Base-by-base conservation (phyloP, 2,888 invertebrate genomes). In the Philhelius pedissequus region DNA sequence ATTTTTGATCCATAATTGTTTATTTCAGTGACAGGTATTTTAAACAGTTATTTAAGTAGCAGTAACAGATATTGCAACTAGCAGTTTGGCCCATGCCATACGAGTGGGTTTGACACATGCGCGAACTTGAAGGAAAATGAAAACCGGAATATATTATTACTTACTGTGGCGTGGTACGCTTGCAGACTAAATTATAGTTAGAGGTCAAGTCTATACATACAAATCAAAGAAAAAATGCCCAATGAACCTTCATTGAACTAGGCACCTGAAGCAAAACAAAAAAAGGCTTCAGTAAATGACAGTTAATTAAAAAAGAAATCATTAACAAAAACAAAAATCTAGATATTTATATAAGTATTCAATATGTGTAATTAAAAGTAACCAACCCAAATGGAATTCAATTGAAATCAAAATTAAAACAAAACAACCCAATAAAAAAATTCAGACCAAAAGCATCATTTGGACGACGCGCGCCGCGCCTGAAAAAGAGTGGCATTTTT, bases 361-460 rank as follows among this genome's bases (percentile, higher is more conserved):
- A n/a, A 27, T 54, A 43, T 50, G 52, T 76, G 66, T 66, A 78
- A 78, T 78, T 74, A 69, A 82, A 82, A 83, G 48, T 69, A 74
- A 73, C 73, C 73, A 68, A 62, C 64, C 54, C 64, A 83, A 83
- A 78, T 83, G 43, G 35, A 78, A 74, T 64, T 83, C 64, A 79
- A 83, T 78, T 78, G 69, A 58, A 69, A 40, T 45, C 40, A 70
- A 62, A 83, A 79, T 83, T 74, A 83, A 83, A 69, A 83, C 4
- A 27, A 30, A 52, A 50, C 4, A 15, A n/a, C n/a, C n/a, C n/a
- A n/a, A 25, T 3, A 15, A 27, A 25, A 9, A 13, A 25, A 50
- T n/a, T n/a, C 68, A 68, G 62, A 78, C 62, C 70, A 73, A 82
- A 77, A 71, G 56, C 73, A 82, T 64, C 77, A 73, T 54, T 69